phyloP scores from a whole-genome alignment of 1,140 invertebrate species.

The Orussus abietinus region DNA sequence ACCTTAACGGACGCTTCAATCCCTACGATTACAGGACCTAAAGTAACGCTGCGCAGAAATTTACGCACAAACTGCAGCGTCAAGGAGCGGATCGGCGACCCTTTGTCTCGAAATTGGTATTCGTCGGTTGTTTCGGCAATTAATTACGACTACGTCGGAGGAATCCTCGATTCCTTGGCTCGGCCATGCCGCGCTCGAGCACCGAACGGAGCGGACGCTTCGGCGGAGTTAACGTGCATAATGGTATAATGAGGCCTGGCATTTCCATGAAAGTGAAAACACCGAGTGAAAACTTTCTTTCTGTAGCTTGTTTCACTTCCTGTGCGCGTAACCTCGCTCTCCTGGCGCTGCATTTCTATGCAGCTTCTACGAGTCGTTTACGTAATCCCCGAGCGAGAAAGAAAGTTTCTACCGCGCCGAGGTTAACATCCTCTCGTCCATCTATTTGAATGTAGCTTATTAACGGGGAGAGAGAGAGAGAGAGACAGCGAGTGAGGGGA shows the following conservation, averaged over 20 bases:
- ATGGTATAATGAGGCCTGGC: constrained; percentile 18
- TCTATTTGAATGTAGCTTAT: constrained; percentile 5
- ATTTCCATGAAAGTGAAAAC: constrained; percentile 55
- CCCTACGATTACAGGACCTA: too few relatives aligned
- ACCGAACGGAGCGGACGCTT: background rate
- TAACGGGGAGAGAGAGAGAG: constrained; percentile 13
- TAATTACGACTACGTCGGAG: too few relatives aligned
- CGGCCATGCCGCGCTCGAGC: too few relatives aligned
- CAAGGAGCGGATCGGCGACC: too few relatives aligned
- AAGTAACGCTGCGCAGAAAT: too few relatives aligned
- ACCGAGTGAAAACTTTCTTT: constrained; percentile 53
- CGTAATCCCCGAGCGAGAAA: constrained; percentile 33
- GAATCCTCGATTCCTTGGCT: too few relatives aligned
- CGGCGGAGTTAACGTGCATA: background rate
- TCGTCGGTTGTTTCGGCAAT: too few relatives aligned
- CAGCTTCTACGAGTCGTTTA: constrained; percentile 25
- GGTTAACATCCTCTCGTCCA: constrained; percentile 40
- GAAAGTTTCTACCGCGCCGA: constrained; percentile 31
- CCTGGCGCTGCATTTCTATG: constrained; percentile 19
- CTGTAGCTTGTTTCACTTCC: constrained; percentile 52
- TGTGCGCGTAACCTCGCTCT: constrained; percentile 47
- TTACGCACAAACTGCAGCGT: too few relatives aligned
- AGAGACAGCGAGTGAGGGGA: too few relatives aligned
- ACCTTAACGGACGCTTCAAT: too few relatives aligned
- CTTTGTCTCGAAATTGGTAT: too few relatives aligned